Evolutionary conservation across 2,113 vertebrate species (phyloP).

Genomic region (Hippocampus mohnikei): DNA sequence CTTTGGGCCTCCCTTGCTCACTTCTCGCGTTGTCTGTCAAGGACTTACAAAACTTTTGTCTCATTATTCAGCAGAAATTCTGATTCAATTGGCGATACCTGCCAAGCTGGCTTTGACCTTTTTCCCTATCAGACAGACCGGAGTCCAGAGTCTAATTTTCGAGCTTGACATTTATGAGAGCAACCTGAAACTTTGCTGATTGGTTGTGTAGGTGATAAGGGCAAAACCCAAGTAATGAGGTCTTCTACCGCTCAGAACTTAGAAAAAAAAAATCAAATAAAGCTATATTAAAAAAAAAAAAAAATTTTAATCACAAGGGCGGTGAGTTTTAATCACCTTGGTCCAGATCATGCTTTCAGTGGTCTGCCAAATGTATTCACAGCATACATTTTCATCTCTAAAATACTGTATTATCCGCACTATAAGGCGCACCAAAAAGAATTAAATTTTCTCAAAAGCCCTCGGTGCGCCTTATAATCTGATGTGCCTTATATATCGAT

Average conservation of each 20-base stretch:
- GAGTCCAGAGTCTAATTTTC: slow-evolving; percentile 35
- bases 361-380: no score
- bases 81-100: slow-evolving; percentile 11
- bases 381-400: no score
- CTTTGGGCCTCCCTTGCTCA: slow-evolving; percentile 67
- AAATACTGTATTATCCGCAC: no score
- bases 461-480: no score
- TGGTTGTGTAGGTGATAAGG: slow-evolving; percentile 40
- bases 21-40: slow-evolving; percentile 73
- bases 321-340: background rate
- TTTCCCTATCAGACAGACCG: slow-evolving; percentile 15
- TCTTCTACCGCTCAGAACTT: slow-evolving; percentile 19
- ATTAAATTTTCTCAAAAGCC: no score
- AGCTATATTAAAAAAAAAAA: background rate
- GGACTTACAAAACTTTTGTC: background rate
- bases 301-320: background rate
- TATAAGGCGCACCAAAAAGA: no score
- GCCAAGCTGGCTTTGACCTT: slow-evolving; percentile 44
- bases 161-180: slow-evolving; percentile 51
- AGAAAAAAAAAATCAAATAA: background rate
- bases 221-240: slow-evolving; percentile 32
- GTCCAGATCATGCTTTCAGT: no score
- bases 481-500: no score
- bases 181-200: slow-evolving; percentile 33
- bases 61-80: slow-evolving; percentile 26